These are phyloP conservation scores for Trichosurus vulpecula DNA, from an alignment of 2,797 vertebrate genomes.

Conservation along the genomic window DNA sequence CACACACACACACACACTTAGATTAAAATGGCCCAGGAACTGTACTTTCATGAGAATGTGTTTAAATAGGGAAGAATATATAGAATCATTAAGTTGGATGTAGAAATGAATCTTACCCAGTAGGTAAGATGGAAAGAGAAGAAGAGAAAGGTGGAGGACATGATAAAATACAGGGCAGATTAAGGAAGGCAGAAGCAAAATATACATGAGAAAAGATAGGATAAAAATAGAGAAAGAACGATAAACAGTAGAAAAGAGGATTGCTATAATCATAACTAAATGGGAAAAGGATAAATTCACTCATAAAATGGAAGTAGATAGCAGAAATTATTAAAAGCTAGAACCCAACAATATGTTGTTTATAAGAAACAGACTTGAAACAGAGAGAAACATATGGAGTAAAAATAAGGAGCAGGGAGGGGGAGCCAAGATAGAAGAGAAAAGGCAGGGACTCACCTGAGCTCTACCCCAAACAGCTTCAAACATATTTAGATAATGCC, in stretches of 20 bases:
- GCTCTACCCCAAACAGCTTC: too few relatives aligned
- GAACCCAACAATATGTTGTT: neutral
- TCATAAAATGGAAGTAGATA: neutral
- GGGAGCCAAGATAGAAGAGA: too few relatives aligned
- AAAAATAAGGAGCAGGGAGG: neutral
- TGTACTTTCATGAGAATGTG: neutral
- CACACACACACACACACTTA: neutral
- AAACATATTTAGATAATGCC: too few relatives aligned
- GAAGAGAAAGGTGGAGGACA: neutral
- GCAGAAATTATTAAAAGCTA: neutral
- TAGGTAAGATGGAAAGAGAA: neutral
- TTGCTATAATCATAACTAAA: neutral
- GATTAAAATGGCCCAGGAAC: neutral
- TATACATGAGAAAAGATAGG: neutral
- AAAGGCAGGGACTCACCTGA: too few relatives aligned
- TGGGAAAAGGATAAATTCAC: neutral
- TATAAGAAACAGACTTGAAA: neutral
- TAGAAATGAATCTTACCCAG: neutral
- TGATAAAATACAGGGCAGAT: neutral
- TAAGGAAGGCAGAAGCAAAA: neutral
- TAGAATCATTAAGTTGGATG: neutral
- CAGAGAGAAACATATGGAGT: neutral
- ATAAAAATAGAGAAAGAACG: neutral
- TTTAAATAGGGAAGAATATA: neutral
- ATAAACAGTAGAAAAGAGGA: neutral